Conservation (phyloP, 1,140 invertebrate species). For the Trichogramma pretiosum region DNA sequence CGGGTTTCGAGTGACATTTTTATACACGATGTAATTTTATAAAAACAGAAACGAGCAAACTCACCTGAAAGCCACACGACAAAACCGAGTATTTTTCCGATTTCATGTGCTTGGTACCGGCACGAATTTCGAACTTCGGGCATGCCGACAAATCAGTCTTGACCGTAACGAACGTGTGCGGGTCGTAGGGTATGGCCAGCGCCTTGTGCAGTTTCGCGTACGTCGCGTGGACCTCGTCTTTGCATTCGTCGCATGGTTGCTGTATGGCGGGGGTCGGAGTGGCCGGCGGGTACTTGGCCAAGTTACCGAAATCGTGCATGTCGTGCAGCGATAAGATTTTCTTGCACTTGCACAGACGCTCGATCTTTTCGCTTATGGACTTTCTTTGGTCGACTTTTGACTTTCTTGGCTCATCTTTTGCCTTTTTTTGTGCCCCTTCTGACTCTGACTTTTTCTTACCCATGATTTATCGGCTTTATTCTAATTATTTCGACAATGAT, state of each 20-base stretch:
- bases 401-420: too few relatives aligned
- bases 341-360: conserved; percentile 24
- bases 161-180: conserved; percentile 32
- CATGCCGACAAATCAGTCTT: conserved; percentile 26
- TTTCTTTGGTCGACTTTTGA: too few relatives aligned
- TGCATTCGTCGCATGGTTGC: conserved; percentile 30
- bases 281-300: conserved; percentile 15
- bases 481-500: too few relatives aligned
- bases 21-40: too few relatives aligned
- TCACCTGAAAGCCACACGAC: conserved; percentile 37
- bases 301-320: conserved; percentile 17
- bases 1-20: background rate
- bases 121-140: conserved; percentile 29
- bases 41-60: too few relatives aligned
- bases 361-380: too few relatives aligned
- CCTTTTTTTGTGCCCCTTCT: too few relatives aligned
- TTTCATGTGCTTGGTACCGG: conserved; percentile 30
- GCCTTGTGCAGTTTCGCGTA: conserved; percentile 25
- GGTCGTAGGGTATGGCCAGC: conserved; percentile 31
- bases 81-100: conserved; percentile 34
- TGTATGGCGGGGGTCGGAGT: too few relatives aligned
- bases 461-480: too few relatives aligned
- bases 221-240: conserved; percentile 30
- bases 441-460: too few relatives aligned
- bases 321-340: conserved; percentile 25